Conservation (phyloP, 2,888 invertebrate genomes). For the Gari tellinella region DNA sequence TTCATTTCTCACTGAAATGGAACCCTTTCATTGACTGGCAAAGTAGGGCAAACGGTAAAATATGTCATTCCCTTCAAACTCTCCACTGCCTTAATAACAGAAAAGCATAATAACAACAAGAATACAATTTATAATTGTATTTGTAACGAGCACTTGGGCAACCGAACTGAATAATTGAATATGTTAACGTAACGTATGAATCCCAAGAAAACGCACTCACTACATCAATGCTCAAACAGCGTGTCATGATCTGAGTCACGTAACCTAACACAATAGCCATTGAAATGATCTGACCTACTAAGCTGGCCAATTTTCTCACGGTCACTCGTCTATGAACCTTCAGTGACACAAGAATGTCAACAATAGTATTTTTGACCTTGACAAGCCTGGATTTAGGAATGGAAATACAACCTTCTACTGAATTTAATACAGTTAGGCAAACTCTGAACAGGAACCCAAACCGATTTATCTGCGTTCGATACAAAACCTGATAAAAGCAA, state of each 20-base stretch:
- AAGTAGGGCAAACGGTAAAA: too few species aligned
- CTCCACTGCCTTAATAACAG: too few species aligned
- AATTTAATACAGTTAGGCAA: background rate
- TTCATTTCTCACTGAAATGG: too few species aligned
- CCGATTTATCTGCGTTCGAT: background rate
- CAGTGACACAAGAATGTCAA: background rate
- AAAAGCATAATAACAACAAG: too few species aligned
- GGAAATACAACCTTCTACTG: background rate
- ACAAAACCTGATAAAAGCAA: background rate
- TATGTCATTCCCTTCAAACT: too few species aligned
- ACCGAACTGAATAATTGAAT: too few species aligned
- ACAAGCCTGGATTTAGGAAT: background rate
- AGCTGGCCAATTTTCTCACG: constrained; percentile 38
- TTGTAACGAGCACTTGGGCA: too few species aligned
- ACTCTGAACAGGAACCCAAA: background rate
- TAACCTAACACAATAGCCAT: constrained; percentile 53
- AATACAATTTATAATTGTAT: too few species aligned
- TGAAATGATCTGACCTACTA: constrained; percentile 57
- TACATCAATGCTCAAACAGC: too few species aligned
- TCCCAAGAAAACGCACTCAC: constrained; percentile 22
- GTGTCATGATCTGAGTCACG: constrained; percentile 55
- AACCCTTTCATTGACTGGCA: too few species aligned
- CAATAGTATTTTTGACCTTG: too few species aligned
- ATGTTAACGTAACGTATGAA: constrained; percentile 20
- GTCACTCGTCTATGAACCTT: background rate